phyloP scores from a whole-genome alignment of 2,797 vertebrate species.

The Hirundo rustica region DNA sequence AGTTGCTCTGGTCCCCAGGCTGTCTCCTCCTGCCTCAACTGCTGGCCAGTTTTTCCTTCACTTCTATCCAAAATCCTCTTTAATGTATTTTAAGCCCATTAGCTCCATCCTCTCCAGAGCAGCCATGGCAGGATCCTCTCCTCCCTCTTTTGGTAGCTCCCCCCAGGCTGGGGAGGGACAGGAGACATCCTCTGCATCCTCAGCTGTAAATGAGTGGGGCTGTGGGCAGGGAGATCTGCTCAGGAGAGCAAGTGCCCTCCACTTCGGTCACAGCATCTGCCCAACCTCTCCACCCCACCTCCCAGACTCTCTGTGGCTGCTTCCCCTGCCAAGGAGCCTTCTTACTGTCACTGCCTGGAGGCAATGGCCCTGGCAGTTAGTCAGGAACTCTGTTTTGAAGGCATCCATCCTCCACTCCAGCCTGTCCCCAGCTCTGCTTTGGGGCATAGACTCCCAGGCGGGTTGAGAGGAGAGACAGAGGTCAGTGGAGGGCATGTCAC shows the following conservation, averaged over 20 bases:
- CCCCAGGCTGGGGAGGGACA: neutral
- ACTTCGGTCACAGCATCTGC: neutral
- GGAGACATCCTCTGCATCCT: neutral
- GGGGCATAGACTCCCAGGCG: neutral
- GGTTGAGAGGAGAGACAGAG: neutral
- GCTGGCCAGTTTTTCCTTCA: neutral
- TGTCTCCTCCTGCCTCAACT: neutral
- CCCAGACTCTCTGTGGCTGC: neutral
- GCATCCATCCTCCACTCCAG: neutral
- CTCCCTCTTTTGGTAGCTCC: neutral
- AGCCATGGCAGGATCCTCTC: neutral
- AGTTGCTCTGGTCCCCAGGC: neutral
- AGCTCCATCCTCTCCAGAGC: neutral
- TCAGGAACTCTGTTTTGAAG: neutral
- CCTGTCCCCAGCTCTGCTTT: neutral
- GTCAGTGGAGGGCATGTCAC: fast-evolving
- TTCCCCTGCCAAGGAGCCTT: neutral
- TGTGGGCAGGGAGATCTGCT: neutral
- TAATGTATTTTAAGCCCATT: constrained; percentile 33
- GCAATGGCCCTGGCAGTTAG: neutral
- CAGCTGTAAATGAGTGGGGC: neutral
- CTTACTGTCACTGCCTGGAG: neutral
- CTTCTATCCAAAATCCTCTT: constrained; percentile 12
- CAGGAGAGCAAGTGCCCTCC: neutral
- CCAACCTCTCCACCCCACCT: fast-evolving